Evolutionary conservation across 1,140 invertebrate genomes (phyloP).

Genomic region (Melipona quadrifasciata): DNA sequence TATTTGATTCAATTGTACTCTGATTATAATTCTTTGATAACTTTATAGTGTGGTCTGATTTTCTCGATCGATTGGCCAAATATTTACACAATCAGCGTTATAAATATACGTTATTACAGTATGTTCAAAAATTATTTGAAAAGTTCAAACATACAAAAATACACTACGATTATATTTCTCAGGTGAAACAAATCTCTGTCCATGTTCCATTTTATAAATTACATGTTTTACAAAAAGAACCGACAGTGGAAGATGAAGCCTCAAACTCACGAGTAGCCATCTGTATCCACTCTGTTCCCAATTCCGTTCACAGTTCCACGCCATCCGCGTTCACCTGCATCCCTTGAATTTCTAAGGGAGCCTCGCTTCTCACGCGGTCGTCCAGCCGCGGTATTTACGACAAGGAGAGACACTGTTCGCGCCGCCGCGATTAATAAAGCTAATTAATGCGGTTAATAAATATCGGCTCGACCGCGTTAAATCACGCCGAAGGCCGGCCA

Average conservation of each 20-base stretch:
- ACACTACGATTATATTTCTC: too few relatives aligned
- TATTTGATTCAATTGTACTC: too few relatives aligned
- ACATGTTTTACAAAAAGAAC: too few relatives aligned
- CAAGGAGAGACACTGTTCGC: constrained; percentile 32
- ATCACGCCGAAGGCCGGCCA: constrained; percentile 20
- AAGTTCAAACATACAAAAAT: too few relatives aligned
- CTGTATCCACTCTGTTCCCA: not conserved
- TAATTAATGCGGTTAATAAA: constrained; percentile 63
- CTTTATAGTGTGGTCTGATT: too few relatives aligned
- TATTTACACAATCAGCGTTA: too few relatives aligned
- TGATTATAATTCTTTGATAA: too few relatives aligned
- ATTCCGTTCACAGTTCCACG: not conserved
- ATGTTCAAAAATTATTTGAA: too few relatives aligned
- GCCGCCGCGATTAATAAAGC: constrained; percentile 47
- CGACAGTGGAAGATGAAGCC: not conserved
- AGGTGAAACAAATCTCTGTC: too few relatives aligned
- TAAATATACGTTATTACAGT: too few relatives aligned
- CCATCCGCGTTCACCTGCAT: constrained; percentile 20
- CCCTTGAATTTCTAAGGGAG: constrained; percentile 32
- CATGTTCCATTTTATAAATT: too few relatives aligned
- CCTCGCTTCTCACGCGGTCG: constrained; percentile 12
- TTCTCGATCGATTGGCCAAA: too few relatives aligned
- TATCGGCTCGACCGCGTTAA: constrained; percentile 43
- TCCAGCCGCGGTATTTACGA: constrained; percentile 12
- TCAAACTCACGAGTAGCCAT: not conserved